A percentile compares a stretch with the other conserved stretches of the same genome.
Conservation (phyloP, 2,888 invertebrate genomes). For the Ophion ellenae region DNA sequence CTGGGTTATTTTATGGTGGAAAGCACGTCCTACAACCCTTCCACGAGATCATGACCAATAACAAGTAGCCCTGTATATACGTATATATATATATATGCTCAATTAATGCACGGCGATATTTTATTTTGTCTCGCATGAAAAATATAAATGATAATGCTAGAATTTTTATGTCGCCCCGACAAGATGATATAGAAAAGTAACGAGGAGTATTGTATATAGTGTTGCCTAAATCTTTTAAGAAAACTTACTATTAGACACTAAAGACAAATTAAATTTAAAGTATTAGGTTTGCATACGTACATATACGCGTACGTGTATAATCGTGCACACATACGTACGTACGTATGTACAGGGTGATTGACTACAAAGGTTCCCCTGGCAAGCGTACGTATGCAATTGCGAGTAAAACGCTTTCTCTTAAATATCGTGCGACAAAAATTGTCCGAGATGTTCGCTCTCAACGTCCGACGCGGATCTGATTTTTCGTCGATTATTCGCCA, state of each 20-base stretch:
- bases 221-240: constrained; percentile 80
- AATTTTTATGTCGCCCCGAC: constrained; percentile 24
- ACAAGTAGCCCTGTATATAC: background rate
- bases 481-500: too few species aligned
- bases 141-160: constrained; percentile 33
- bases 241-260: constrained; percentile 74
- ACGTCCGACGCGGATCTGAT: too few species aligned
- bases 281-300: constrained; percentile 69
- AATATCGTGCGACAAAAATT: too few species aligned
- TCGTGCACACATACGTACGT: background rate
- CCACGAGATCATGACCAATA: too few species aligned
- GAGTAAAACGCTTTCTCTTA: too few species aligned
- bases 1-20: too few species aligned
- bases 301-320: constrained; percentile 16
- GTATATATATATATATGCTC: background rate
- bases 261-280: constrained; percentile 65
- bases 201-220: constrained; percentile 76
- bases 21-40: too few species aligned
- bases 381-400: too few species aligned
- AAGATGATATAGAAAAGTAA: constrained; percentile 3
- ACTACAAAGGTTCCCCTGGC: too few species aligned
- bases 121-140: constrained; percentile 43
- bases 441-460: too few species aligned
- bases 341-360: background rate
- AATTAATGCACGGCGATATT: constrained; percentile 16